phyloP scores from a whole-genome alignment of 1,140 invertebrate genomes.

The Plectrocnemia conspersa region DNA sequence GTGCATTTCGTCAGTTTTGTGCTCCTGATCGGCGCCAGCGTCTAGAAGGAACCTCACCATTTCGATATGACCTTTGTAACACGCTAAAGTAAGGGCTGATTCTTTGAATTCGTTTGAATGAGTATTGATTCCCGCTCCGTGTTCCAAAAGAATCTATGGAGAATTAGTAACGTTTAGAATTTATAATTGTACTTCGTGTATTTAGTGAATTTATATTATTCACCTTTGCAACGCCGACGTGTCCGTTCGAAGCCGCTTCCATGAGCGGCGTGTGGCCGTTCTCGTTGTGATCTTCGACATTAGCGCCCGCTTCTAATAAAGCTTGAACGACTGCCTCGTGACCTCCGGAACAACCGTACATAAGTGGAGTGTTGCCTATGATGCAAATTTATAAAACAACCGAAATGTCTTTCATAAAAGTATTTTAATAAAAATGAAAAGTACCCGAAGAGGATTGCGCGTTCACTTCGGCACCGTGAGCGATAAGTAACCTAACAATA shows the following conservation, averaged over 20 bases:
- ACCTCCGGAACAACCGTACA: conserved; percentile 97
- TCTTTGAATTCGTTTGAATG: conserved; percentile 99
- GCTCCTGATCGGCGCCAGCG: conserved; percentile 92
- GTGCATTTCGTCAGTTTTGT: conserved; percentile 99
- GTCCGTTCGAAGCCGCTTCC: conserved; percentile 96
- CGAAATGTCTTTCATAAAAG: neutral
- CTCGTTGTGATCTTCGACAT: conserved; percentile 98
- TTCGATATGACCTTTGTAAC: conserved; percentile 96
- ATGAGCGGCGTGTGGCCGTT: conserved; percentile 98
- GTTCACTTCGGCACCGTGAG: conserved; percentile 93
- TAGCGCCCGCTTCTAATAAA: conserved; percentile 84
- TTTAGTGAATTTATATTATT: neutral
- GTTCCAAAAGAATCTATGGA: conserved; percentile 71
- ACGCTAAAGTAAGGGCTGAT: conserved; percentile 90
- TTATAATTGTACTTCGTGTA: neutral
- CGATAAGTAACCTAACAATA: conserved; percentile 86
- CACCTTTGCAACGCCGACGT: conserved; percentile 87
- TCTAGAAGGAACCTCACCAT: conserved; percentile 96
- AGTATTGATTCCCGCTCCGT: conserved; percentile 96
- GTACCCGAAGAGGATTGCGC: conserved; percentile 88
- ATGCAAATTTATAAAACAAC: neutral
- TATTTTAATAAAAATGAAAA: conserved; percentile 2
- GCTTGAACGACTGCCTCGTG: conserved; percentile 89
- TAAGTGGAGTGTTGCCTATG: conserved; percentile 84
- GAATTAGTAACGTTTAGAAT: conserved; percentile 4